phyloP scores from a whole-genome alignment of 2,113 vertebrate species.

The Oxyruncus cristatus region DNA sequence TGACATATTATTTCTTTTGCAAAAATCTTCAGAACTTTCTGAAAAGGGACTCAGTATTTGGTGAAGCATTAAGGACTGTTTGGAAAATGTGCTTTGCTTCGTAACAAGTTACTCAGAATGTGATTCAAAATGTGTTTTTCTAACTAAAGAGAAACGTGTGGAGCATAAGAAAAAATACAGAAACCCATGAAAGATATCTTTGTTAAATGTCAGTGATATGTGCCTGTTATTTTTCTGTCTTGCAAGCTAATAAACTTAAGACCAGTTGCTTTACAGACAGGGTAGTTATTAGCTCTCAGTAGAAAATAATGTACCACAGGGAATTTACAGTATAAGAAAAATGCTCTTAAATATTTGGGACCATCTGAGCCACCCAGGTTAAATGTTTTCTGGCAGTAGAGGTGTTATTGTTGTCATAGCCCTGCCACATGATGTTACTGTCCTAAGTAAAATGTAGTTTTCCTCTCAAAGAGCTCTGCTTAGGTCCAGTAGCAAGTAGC shows the following conservation, averaged over 20 bases:
- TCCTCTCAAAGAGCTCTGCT: constrained; percentile 19
- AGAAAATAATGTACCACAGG: constrained; percentile 59
- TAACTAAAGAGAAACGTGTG: constrained; percentile 36
- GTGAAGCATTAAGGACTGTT: constrained; percentile 14
- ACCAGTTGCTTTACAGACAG: constrained; percentile 59
- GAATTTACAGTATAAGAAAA: constrained; percentile 52
- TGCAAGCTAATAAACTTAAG: constrained; percentile 64
- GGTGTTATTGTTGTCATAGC: constrained; percentile 60
- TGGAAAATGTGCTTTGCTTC: constrained; percentile 22
- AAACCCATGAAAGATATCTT: constrained; percentile 64
- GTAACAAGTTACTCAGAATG: constrained; percentile 16
- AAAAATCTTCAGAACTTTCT: not conserved
- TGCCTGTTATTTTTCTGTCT: constrained; percentile 65
- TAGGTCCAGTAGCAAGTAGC: not conserved
- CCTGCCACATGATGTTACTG: constrained; percentile 57
- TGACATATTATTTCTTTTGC: not conserved
- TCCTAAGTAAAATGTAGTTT: constrained; percentile 26
- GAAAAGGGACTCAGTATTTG: constrained; percentile 18
- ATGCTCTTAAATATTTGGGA: constrained; percentile 53
- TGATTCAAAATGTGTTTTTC: constrained; percentile 43
- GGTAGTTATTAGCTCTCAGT: constrained; percentile 35
- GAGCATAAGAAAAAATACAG: constrained; percentile 26
- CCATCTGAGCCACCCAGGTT: constrained; percentile 56
- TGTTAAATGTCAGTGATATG: constrained; percentile 63
- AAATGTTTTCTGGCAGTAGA: constrained; percentile 64